Evolutionary conservation across 2,113 vertebrate species (phyloP), one percentile per base, ranked within the genome.

Genomic region (Illadopsis cleaveri): DNA sequence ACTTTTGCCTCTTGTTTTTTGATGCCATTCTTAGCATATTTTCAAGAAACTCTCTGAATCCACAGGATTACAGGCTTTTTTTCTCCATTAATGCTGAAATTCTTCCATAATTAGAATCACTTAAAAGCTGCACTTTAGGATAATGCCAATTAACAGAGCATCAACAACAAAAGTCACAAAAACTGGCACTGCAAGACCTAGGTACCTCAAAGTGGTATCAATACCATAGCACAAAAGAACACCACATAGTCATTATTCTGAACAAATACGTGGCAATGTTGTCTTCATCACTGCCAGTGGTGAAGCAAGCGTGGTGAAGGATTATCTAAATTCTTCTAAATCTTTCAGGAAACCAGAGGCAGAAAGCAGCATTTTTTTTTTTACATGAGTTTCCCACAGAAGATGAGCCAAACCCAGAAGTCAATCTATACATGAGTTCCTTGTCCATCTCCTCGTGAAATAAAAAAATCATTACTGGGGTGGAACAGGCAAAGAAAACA

Each of bases 331-430:
- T 86, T 45, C n/a, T 83, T n/a, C 37, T 62, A 82, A 78, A 33
- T 2, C 12, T 61, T 68, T 54, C 65, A 79, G 56, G 25, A 89
- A 86, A 27, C 5, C 40, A 76, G 19, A 23, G 50, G 30, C 21
- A 75, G 60, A 87, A 86, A 82, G 12, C 0, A 61, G 42, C 7
- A 28, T 15, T 5, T 84, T 42, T 14, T 40, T 37, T 79, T 75
- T 82, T n/a, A 62, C 47, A 71, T 42, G 33, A 58, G 28, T 47
- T 87, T 37, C 47, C 31, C 33, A 47, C 0, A 5, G 57, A 64
- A 61, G 37, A 56, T 19, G 23, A 85, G 14, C 33, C 0, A 0
- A 71, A n/a, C 8, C 14, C 47, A 19, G 50, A 83, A 64, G 22
- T 64, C 24, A 71, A 51, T 45, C 45, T n/a, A 45, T 14, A 12